Percentiles rank a stretch among this genome's conserved stretches.
These are phyloP conservation scores for Poecile montanus DNA, from an alignment of 2,797 vertebrate genomes.

Conservation along the genomic window DNA sequence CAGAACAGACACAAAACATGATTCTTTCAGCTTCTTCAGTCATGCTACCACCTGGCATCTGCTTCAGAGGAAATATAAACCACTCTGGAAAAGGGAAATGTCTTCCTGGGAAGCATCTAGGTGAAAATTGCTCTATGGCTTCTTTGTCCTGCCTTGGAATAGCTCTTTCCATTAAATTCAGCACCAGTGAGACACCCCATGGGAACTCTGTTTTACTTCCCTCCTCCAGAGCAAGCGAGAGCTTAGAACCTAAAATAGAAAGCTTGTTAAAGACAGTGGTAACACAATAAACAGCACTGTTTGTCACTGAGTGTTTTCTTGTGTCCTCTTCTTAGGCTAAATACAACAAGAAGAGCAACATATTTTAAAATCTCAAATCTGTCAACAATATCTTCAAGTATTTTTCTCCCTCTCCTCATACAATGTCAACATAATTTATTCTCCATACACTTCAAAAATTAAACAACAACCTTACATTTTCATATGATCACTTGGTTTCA, in stretches of 20 bases:
- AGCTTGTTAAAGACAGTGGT: neutral
- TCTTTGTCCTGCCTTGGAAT: neutral
- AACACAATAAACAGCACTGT: neutral
- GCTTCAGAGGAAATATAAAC: neutral
- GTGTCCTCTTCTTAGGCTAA: neutral
- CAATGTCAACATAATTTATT: fast-evolving
- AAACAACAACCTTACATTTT: neutral
- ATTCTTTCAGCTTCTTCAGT: neutral
- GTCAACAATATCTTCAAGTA: neutral
- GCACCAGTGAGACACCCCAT: fast-evolving
- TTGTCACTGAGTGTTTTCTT: neutral
- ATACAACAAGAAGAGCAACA: neutral
- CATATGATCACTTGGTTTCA: neutral
- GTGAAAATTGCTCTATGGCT: neutral
- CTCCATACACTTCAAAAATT: neutral
- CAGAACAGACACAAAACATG: neutral
- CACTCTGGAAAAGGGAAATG: neutral
- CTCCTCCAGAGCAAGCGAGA: neutral
- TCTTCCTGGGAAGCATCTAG: neutral
- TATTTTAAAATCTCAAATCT: neutral
- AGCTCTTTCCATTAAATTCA: neutral
- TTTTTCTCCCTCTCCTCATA: neutral
- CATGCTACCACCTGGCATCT: neutral
- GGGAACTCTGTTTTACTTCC: neutral
- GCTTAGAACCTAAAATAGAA: neutral